A percentile compares a stretch with the other conserved stretches of the same genome.
Conservation (phyloP, 1,140 invertebrate species). For the Drosophila kikkawai region DNA sequence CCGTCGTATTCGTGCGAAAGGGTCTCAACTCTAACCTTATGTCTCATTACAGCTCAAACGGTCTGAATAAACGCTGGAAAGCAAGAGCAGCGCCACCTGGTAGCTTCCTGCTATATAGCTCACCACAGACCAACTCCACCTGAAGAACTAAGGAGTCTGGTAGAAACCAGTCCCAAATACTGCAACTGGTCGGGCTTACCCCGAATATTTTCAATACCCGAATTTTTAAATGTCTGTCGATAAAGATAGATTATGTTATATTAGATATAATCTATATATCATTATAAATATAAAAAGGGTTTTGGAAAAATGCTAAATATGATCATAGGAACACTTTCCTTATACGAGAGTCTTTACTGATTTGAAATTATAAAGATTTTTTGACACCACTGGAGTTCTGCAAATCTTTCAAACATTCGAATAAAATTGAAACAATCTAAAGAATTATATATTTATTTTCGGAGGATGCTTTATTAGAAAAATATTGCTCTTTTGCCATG, state of each 20-base stretch:
- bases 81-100: neutral
- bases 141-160: neutral
- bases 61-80: neutral
- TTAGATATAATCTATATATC: too few species aligned
- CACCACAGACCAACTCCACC: neutral
- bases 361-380: too few species aligned
- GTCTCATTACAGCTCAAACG: neutral
- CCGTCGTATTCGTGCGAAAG: neutral
- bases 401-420: neutral
- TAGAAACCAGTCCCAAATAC: neutral
- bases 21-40: neutral
- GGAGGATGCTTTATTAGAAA: constrained; percentile 72
- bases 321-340: too few species aligned
- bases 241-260: too few species aligned
- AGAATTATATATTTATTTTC: constrained; percentile 3
- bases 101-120: neutral
- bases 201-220: too few species aligned
- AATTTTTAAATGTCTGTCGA: too few species aligned
- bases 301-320: too few species aligned
- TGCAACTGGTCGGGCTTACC: too few species aligned
- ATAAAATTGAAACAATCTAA: neutral
- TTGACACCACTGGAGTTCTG: neutral
- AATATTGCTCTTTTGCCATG: constrained; percentile 79
- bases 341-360: too few species aligned
- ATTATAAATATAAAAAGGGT: too few species aligned